A percentile compares a stretch with the other conserved stretches of the same genome.
Conservation (phyloP, 2,797 vertebrate genomes). For the Heterohyrax brucei region DNA sequence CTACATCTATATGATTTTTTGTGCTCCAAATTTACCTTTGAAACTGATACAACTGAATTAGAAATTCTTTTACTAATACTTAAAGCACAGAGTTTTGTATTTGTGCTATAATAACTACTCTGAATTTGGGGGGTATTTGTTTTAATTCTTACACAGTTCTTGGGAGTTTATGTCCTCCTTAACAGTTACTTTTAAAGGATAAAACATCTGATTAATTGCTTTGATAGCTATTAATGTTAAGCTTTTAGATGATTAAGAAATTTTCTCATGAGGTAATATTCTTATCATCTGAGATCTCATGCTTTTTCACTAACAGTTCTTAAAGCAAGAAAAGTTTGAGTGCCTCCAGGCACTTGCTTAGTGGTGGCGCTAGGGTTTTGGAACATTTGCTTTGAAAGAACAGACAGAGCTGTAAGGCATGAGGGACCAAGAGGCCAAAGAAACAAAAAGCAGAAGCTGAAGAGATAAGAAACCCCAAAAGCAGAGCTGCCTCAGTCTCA, state of each 20-base stretch:
- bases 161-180: conserved; percentile 49
- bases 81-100: background rate
- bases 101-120: background rate
- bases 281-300: conserved; percentile 2
- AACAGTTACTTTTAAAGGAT: background rate
- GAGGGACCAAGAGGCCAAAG: too few species aligned
- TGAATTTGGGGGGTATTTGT: conserved; percentile 4
- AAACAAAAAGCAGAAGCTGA: too few species aligned
- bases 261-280: conserved; percentile 54
- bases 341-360: too few species aligned
- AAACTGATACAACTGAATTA: conserved; percentile 19
- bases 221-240: conserved; percentile 31
- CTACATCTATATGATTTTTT: background rate
- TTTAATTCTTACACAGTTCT: conserved; percentile 62
- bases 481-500: too few species aligned
- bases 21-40: conserved; percentile 40
- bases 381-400: too few species aligned
- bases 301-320: background rate
- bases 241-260: conserved; percentile 52
- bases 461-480: too few species aligned
- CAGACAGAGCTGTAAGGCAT: too few species aligned
- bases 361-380: too few species aligned
- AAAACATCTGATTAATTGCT: conserved; percentile 22
- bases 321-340: conserved; percentile 1
- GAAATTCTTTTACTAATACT: conserved; percentile 27